Percentiles rank a stretch among this genome's conserved stretches.
phyloP scores from a whole-genome alignment of 2,888 invertebrate genomes.

The Ormyrus thymus region DNA sequence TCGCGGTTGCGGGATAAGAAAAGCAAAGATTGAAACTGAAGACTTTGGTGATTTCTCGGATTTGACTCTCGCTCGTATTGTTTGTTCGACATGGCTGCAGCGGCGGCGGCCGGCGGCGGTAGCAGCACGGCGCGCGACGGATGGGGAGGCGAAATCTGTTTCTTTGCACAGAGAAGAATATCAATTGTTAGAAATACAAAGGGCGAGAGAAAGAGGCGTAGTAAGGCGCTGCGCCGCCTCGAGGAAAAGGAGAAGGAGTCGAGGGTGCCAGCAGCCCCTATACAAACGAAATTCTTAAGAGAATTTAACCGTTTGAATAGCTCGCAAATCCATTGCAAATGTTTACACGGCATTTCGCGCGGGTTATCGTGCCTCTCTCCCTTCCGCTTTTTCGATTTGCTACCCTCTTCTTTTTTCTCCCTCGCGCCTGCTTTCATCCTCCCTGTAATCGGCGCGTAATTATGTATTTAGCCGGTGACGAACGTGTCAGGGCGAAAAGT shows the following conservation, averaged over 20 bases:
- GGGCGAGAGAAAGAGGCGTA: conserved; percentile 62
- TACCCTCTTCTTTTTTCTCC: conserved; percentile 11
- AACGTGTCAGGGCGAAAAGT: too few relatives aligned
- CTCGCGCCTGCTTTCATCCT: conserved; percentile 22
- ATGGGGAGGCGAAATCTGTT: conserved; percentile 70
- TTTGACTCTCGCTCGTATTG: conserved; percentile 69
- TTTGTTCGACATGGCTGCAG: conserved; percentile 69
- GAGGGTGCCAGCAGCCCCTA: conserved; percentile 64
- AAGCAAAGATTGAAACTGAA: conserved; percentile 57
- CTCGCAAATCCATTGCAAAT: conserved; percentile 75
- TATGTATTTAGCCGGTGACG: background rate
- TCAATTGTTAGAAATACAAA: conserved; percentile 75
- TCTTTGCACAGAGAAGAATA: conserved; percentile 75
- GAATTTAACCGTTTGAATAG: conserved; percentile 76
- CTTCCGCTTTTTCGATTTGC: conserved; percentile 43
- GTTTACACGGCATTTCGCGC: conserved; percentile 74
- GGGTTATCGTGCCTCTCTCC: conserved; percentile 60
- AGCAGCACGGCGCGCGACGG: background rate
- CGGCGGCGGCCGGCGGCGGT: background rate
- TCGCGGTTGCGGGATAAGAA: conserved; percentile 49
- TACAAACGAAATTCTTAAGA: conserved; percentile 75
- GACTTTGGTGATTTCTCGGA: conserved; percentile 66
- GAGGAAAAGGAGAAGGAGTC: conserved; percentile 56
- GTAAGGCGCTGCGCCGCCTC: conserved; percentile 40
- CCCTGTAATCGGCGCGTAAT: conserved; percentile 13